Base-by-base conservation (phyloP, 2,113 vertebrate species). In the Eretmochelys imbricata region DNA sequence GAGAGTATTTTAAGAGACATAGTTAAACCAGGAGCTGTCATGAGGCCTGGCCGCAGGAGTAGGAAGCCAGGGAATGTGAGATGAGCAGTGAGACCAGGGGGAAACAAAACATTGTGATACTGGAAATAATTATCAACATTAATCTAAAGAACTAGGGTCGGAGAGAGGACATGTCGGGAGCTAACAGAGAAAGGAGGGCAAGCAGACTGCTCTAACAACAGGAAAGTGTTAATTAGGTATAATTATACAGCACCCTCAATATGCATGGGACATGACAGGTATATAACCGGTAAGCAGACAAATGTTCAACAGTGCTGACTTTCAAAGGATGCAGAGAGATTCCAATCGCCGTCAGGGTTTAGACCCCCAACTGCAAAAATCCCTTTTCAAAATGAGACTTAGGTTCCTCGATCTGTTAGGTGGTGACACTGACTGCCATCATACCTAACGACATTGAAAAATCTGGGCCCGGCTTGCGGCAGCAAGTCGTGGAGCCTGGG, bases 61-160 rank as follows among this genome's bases (percentile, higher is more conserved):
- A 20, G 38, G 72, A 22, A 75, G 5, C 72, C 38, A 42, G 72
- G 72, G 72, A 75, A 38, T 42, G 72, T 42, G 38, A 42, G 20
- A 42, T 1, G 0, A 42, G 55, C 48, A 3, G 46, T 0, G 2
- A 0, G 6, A 29, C 1, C 1, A 49, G 53, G 80, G 80, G 20
- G 27, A 19, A 80, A 46, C 72, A 24, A 76, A 76, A 17, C 38
- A 25, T 25, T 38, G 22, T 25, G n/a, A 76, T 42, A 25, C 20
- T 76, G 72, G 72, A 76, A 42, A 76, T 76, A 76, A 76, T 46
- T 76, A 76, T 76, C 38, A 76, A 46, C 10, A 13, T 76, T 20
- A 76, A 76, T 76, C 38, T 46, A 24, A 76, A 42, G 38, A 46
- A 46, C 38, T 46, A 76, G 24, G 8, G 38, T 12, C 5, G 10